A percentile compares a stretch with the other conserved stretches of the same genome.
These are phyloP conservation scores for Cyanistes caeruleus DNA, from an alignment of 2,113 vertebrate genomes.

Conservation along the genomic window DNA sequence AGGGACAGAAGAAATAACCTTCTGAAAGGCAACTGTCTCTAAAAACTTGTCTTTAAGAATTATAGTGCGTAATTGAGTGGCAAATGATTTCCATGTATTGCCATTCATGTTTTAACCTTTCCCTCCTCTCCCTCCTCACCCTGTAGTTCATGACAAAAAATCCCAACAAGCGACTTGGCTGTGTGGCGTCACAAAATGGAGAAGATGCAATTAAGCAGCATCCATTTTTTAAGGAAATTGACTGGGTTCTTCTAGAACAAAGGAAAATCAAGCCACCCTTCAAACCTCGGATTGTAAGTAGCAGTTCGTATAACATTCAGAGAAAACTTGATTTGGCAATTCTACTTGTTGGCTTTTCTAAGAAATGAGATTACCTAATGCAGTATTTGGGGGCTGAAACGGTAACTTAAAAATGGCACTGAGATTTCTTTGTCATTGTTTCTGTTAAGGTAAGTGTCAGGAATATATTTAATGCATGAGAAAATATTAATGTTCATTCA, in stretches of 20 bases:
- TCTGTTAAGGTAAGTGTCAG: conserved; percentile 53
- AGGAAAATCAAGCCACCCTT: conserved; percentile 96
- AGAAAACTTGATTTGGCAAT: not conserved
- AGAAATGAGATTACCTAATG: not conserved
- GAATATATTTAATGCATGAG: not conserved
- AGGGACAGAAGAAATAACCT: not conserved
- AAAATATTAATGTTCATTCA: not conserved
- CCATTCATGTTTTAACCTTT: not conserved
- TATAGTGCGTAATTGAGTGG: not conserved
- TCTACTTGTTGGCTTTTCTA: not conserved
- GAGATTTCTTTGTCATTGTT: not conserved
- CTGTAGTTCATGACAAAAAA: conserved; percentile 98
- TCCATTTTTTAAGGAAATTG: conserved; percentile 96
- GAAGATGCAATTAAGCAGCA: conserved; percentile 97
- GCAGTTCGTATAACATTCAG: conserved; percentile 10
- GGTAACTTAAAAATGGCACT: fast-evolving
- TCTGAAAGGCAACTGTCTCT: not conserved
- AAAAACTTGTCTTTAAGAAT: not conserved
- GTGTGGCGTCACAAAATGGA: conserved; percentile 88
- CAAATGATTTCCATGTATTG: not conserved
- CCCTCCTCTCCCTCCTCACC: not conserved
- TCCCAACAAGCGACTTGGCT: conserved; percentile 93
- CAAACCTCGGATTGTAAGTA: conserved; percentile 97
- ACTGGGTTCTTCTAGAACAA: conserved; percentile 96
- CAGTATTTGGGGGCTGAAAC: not conserved